Conservation (phyloP, 2,797 vertebrate species). For the Cossypha niveicapilla region DNA sequence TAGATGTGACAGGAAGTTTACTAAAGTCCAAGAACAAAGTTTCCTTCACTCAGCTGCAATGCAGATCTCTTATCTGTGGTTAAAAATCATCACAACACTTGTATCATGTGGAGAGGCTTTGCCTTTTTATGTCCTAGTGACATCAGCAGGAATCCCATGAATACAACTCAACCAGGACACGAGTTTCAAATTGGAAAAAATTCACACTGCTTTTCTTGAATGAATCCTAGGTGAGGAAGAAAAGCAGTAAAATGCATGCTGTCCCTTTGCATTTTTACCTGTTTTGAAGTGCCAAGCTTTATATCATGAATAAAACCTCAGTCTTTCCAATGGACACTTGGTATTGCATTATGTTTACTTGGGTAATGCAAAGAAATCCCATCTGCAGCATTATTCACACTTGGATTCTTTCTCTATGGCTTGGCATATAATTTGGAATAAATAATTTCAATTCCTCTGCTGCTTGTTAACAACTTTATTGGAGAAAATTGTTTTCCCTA, state of each 20-base stretch:
- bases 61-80: background rate
- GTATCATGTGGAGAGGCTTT: background rate
- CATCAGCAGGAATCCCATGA: background rate
- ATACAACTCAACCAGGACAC: background rate
- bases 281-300: background rate
- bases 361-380: background rate
- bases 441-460: background rate
- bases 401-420: background rate
- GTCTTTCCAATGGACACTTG: background rate
- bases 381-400: background rate
- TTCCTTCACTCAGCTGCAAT: background rate
- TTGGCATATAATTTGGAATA: background rate
- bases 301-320: background rate
- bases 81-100: background rate
- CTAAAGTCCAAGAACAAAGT: slow-evolving; percentile 35
- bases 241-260: background rate
- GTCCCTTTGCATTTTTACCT: background rate
- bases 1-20: slow-evolving; percentile 52
- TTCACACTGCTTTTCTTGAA: background rate
- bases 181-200: background rate
- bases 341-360: background rate
- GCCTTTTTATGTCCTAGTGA: background rate
- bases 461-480: background rate
- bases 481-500: background rate
- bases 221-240: background rate